A percentile compares a stretch with the other conserved stretches of the same genome.
Conservation (phyloP, 2,113 vertebrate species). For the Cyprinus carpio region DNA sequence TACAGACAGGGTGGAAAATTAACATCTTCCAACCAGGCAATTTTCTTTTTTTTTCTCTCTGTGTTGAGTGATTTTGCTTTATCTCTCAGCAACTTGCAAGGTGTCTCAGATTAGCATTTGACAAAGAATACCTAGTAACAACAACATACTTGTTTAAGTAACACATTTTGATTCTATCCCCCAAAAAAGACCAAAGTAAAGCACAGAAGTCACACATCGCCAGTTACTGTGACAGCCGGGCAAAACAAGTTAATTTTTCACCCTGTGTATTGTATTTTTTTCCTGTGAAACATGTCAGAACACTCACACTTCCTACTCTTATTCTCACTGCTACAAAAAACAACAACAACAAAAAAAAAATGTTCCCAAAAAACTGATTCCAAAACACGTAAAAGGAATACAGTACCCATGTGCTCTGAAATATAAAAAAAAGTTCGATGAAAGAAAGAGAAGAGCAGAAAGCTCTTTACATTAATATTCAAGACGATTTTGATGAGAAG, state of each 20-base stretch:
- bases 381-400: background rate
- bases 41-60: background rate
- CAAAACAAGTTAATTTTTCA: background rate
- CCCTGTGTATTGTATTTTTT: background rate
- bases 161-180: background rate
- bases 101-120: background rate
- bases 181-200: background rate
- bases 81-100: background rate
- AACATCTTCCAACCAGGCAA: no score
- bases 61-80: background rate
- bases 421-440: background rate
- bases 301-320: constrained; percentile 58
- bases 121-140: background rate
- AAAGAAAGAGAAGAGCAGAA: background rate
- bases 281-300: constrained; percentile 54
- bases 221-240: background rate
- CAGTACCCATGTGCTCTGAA: background rate
- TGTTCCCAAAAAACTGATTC: no score
- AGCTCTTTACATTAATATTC: background rate
- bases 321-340: constrained; percentile 45
- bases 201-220: background rate
- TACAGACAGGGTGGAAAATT: background rate
- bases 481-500: background rate
- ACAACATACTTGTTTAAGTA: background rate
- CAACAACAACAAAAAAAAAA: no score